Conservation (phyloP, 1,140 invertebrate genomes). For the Macrosteles quadrilineatus region DNA sequence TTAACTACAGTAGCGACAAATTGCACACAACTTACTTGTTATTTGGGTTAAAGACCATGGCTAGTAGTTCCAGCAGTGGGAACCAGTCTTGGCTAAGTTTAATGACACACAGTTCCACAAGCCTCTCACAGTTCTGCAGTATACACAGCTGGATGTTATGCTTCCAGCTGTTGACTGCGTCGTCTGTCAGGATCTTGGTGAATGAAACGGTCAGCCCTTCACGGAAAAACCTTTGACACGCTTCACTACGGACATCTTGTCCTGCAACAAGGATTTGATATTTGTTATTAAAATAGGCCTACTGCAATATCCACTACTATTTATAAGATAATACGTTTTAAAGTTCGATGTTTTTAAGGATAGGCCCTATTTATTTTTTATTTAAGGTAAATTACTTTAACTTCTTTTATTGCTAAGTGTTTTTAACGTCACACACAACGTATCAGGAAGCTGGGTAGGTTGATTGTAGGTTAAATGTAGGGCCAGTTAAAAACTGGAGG, state of each 20-base stretch:
- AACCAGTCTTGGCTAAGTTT: conserved; percentile 94
- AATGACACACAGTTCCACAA: conserved; percentile 88
- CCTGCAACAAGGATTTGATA: conserved; percentile 56
- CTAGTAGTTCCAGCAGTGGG: conserved; percentile 87
- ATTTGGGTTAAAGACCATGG: conserved; percentile 90
- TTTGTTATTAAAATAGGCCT: neutral
- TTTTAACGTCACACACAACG: no score
- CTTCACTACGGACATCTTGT: conserved; percentile 84
- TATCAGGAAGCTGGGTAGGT: no score
- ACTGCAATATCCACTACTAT: no score
- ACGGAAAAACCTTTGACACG: conserved; percentile 93
- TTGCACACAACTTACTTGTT: conserved; percentile 92
- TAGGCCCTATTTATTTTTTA: no score
- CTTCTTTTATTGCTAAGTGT: no score
- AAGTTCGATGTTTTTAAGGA: no score
- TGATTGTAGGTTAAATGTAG: no score
- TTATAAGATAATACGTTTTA: no score
- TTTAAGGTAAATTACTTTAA: no score
- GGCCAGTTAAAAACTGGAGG: no score
- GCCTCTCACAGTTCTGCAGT: conserved; percentile 86
- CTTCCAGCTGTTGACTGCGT: conserved; percentile 97
- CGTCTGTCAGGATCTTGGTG: conserved; percentile 97
- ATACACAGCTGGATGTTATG: conserved; percentile 96
- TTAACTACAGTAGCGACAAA: conserved; percentile 32
- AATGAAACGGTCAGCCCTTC: conserved; percentile 95